Evolutionary conservation across 2,888 invertebrate species (phyloP).

Genomic region (Phania funesta): DNA sequence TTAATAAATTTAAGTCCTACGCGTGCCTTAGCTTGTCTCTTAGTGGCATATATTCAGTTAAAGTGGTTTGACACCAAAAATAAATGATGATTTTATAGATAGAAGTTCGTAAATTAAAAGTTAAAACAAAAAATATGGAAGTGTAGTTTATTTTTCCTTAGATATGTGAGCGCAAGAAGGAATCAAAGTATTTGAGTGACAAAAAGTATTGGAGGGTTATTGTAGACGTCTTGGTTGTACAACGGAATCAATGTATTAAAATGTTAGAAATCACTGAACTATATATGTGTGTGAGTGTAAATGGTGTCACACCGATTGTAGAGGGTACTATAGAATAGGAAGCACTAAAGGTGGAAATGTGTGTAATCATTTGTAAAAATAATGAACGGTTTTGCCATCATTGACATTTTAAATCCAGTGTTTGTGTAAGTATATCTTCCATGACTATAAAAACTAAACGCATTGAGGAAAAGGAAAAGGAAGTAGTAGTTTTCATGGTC

Average conservation of each 20-base stretch:
- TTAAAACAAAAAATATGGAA: conserved; percentile 30
- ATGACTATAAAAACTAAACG: conserved; percentile 18
- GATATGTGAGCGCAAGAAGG: conserved; percentile 34
- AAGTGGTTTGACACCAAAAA: not conserved
- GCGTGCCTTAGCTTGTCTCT: not conserved
- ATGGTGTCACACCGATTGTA: not conserved
- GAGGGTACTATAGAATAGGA: not conserved
- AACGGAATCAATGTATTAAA: not conserved
- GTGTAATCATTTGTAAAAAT: conserved; percentile 62
- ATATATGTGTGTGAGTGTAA: no score
- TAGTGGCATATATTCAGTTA: not conserved
- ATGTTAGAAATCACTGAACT: no score
- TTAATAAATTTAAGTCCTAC: not conserved
- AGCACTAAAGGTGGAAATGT: conserved; percentile 40
- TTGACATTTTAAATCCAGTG: conserved; percentile 35
- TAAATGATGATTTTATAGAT: conserved; percentile 13
- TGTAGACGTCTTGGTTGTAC: not conserved
- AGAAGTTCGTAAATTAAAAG: conserved; percentile 16
- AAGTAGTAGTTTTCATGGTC: not conserved
- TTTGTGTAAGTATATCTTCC: not conserved
- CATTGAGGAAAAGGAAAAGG: conserved; percentile 51
- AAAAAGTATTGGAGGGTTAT: not conserved
- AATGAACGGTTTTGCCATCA: conserved; percentile 61
- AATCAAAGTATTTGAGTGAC: conserved; percentile 49
- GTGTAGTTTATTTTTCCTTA: conserved; percentile 48